phyloP scores from a whole-genome alignment of 2,888 invertebrate species.

The Sarcophaga subvicina region DNA sequence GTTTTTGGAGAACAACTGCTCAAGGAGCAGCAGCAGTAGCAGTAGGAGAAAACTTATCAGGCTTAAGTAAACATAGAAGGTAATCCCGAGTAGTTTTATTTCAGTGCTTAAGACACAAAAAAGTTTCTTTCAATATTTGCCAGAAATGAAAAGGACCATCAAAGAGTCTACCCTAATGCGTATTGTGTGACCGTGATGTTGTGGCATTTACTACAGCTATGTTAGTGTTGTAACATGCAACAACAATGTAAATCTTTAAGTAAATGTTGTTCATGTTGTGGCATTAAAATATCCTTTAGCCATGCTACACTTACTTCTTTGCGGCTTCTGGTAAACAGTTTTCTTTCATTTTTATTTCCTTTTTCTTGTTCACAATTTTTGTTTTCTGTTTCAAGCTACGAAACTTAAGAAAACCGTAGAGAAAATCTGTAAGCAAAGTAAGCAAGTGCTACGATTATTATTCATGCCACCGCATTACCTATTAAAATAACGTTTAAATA shows the following conservation, averaged over 20 bases:
- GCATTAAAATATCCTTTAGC: slow-evolving; percentile 49
- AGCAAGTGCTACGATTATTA: slow-evolving; percentile 43
- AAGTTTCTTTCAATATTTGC: neutral
- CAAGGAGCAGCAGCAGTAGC: neutral
- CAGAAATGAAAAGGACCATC: neutral
- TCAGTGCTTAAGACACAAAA: neutral
- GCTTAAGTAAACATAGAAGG: neutral
- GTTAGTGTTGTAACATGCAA: neutral
- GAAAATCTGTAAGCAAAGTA: neutral
- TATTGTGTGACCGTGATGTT: neutral
- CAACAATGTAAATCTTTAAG: slow-evolving; percentile 50
- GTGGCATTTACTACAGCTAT: neutral
- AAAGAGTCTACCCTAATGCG: neutral
- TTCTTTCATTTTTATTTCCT: neutral
- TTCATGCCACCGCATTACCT: slow-evolving; percentile 48
- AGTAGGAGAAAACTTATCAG: neutral
- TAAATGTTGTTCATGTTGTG: slow-evolving; percentile 58
- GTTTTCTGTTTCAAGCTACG: neutral
- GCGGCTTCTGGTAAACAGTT: neutral
- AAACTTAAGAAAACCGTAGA: slow-evolving; percentile 17
- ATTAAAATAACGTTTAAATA: slow-evolving; percentile 65
- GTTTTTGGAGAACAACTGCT: neutral
- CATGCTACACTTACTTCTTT: slow-evolving; percentile 15
- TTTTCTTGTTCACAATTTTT: neutral
- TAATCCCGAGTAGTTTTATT: neutral